These are phyloP conservation scores for Tipula helvola DNA, from an alignment of 2,888 invertebrate species.

Conservation along the genomic window DNA sequence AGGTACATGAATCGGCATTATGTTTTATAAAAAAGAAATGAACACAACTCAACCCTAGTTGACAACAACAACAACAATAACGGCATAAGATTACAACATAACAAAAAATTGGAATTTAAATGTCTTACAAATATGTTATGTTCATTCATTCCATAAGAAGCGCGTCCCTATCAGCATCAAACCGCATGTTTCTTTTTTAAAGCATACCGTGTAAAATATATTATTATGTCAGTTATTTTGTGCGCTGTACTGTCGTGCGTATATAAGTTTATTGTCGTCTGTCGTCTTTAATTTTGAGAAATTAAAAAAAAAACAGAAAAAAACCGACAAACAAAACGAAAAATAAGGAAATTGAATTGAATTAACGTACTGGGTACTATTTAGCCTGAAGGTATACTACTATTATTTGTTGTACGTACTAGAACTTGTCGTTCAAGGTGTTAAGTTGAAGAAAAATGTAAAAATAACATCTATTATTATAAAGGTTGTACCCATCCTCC, in stretches of 20 bases:
- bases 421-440: background rate
- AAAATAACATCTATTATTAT: background rate
- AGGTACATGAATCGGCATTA: too few relatives aligned
- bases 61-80: background rate
- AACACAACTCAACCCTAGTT: background rate
- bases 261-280: background rate
- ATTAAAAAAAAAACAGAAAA: background rate
- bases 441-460: background rate
- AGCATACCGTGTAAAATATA: background rate
- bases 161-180: too few relatives aligned
- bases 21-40: background rate
- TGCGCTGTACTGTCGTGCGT: background rate
- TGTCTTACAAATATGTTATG: background rate
- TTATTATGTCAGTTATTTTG: background rate
- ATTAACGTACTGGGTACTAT: background rate
- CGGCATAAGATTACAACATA: background rate
- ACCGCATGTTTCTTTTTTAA: background rate
- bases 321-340: background rate
- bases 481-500: background rate
- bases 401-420: background rate
- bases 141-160: background rate
- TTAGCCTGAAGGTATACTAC: background rate
- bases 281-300: background rate
- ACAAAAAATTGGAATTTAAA: background rate
- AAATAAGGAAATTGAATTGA: background rate